Conservation (phyloP, 2,797 vertebrate genomes). For the Threskiornis aethiopicus region DNA sequence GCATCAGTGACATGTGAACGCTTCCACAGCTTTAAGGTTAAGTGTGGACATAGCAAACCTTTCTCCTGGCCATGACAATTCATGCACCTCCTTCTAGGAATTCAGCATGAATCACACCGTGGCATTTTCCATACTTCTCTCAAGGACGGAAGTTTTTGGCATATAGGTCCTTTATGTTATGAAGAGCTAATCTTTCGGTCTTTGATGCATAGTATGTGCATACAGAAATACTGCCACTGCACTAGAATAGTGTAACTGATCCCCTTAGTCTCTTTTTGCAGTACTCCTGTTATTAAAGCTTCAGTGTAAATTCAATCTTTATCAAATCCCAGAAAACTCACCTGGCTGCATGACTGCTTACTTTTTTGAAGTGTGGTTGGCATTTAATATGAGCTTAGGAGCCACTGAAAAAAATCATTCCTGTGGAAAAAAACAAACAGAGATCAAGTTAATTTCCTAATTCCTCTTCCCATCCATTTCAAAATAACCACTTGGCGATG, state of each 20-base stretch:
- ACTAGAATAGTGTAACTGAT: neutral
- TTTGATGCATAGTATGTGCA: rapidly evolving
- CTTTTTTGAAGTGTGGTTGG: neutral
- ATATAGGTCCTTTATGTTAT: neutral
- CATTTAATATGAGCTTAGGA: neutral
- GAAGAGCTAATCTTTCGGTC: neutral
- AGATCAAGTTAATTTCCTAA: neutral
- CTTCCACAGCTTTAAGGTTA: neutral
- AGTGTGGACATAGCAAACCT: neutral
- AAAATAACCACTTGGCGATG: neutral
- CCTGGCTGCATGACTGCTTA: neutral
- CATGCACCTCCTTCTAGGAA: neutral
- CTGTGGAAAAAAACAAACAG: neutral
- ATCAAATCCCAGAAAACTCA: neutral
- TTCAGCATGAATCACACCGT: rapidly evolving
- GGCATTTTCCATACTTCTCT: no score
- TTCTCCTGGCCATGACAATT: neutral
- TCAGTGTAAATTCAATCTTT: neutral
- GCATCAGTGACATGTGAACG: rapidly evolving
- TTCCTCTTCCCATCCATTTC: neutral
- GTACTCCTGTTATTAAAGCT: neutral
- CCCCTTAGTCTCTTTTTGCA: neutral
- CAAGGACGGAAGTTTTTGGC: neutral
- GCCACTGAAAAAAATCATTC: neutral
- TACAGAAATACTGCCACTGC: neutral